phyloP scores from a whole-genome alignment of 2,888 invertebrate genomes.

The Mythimna lalbum region DNA sequence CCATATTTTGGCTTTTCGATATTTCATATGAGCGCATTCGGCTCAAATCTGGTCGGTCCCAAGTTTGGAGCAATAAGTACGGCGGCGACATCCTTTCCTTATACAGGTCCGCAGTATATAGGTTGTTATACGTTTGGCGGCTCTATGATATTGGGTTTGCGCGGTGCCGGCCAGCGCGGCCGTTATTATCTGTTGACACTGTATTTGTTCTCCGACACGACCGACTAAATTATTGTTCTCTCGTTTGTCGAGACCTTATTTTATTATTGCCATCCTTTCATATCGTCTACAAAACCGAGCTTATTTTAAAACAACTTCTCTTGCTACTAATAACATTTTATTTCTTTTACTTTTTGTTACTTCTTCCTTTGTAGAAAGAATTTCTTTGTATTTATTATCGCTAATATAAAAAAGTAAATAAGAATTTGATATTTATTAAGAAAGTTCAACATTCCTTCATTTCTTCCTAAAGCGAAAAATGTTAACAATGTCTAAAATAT shows the following conservation, averaged over 20 bases:
- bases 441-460: slow-evolving; percentile 63
- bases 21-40: slow-evolving; percentile 74
- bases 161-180: slow-evolving; percentile 74
- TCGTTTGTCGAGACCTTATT: slow-evolving; percentile 69
- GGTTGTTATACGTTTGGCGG: slow-evolving; percentile 75
- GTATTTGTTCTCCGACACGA: slow-evolving; percentile 78
- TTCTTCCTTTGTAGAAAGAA: slow-evolving; percentile 51
- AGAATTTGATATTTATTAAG: slow-evolving; percentile 65
- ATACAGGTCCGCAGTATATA: slow-evolving; percentile 73
- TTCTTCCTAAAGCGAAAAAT: slow-evolving; percentile 57
- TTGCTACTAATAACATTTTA: slow-evolving; percentile 64
- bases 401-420: slow-evolving; percentile 59
- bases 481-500: slow-evolving; percentile 60
- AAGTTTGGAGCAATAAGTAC: slow-evolving; percentile 75
- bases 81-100: slow-evolving; percentile 75
- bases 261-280: slow-evolving; percentile 66
- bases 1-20: slow-evolving; percentile 67
- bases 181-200: slow-evolving; percentile 82
- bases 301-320: slow-evolving; percentile 66
- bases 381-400: slow-evolving; percentile 65
- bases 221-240: slow-evolving; percentile 77
- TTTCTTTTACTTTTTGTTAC: slow-evolving; percentile 48
- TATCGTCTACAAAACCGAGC: slow-evolving; percentile 58
- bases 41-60: slow-evolving; percentile 71
- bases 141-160: slow-evolving; percentile 76